phyloP scores from a whole-genome alignment of 2,797 vertebrate species.

The Mareca penelope region DNA sequence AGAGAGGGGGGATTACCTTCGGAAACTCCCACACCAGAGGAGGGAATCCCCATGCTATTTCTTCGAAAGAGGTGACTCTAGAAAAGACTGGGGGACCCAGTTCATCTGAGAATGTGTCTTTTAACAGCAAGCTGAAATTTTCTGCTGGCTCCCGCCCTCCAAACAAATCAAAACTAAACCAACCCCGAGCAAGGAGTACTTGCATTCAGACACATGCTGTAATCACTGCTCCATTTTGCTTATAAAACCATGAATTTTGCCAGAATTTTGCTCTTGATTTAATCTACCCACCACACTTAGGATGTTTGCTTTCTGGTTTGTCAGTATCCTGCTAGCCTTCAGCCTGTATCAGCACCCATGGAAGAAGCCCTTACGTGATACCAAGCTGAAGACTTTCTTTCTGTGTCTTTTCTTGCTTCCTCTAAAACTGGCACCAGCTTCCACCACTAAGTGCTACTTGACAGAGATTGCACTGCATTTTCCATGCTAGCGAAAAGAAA shows the following conservation, averaged over 20 bases:
- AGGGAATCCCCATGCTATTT: conserved; percentile 20
- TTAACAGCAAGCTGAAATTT: neutral
- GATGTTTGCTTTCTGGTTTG: neutral
- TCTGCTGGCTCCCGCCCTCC: neutral
- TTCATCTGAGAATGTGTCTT: neutral
- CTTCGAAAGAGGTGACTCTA: neutral
- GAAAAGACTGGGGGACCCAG: neutral
- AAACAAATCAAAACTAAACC: neutral
- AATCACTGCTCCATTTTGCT: neutral
- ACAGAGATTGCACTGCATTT: neutral
- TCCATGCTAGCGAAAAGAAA: neutral
- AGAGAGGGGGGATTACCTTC: neutral
- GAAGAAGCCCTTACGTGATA: neutral
- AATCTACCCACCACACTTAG: neutral
- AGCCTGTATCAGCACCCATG: neutral
- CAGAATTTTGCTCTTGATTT: neutral
- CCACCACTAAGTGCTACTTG: neutral
- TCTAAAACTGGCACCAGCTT: neutral
- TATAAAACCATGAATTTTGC: neutral
- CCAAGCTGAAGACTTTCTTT: neutral
- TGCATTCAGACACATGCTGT: neutral
- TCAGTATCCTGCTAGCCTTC: neutral
- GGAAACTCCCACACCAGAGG: neutral
- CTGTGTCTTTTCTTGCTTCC: neutral
- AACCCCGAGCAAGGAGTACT: neutral